Evolutionary conservation across 1,140 invertebrate species (phyloP), one percentile per base, ranked within the genome.

Genomic region (Pantala flavescens): DNA sequence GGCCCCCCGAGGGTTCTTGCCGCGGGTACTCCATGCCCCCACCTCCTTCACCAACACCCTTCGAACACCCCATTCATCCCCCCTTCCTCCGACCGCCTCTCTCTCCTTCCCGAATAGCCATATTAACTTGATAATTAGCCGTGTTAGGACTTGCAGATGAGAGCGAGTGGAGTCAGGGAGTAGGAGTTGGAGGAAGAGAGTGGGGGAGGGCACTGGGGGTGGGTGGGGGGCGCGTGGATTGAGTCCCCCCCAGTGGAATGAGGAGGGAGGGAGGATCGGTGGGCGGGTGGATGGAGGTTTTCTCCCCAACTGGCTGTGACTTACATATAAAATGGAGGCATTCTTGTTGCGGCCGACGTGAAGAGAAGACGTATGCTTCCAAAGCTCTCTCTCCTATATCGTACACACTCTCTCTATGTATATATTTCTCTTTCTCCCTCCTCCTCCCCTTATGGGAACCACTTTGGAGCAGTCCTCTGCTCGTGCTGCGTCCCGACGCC

Each of bases 91-190:
- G 79, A 76, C 36, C 75, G 76, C 73, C 75, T 76, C 81, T 82
- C 81, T 79, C 83, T 84, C 84, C 84, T 85, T 85, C 87, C 86
- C 87, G 86, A 88, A 88, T 87, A 86, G 86, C 89, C 90, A 90
- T 91, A 91, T 91, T 90, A 91, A 91, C 90, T 91, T 91, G 89
- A 91, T 91, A 91, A 91, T 91, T 91, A 91, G 90, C 87, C 90
- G 87, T 89, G 90, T 90, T 91, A 90, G 88, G 90, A 91, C 90
- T 91, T 91, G 90, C 90, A 91, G 90, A 91, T 91, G 90, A 91
- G 90, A 85, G 63, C 75, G 75, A n/a, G 24, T 19, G 71, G 71
- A 71, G 28, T 23, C 70, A 24, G 72, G 24, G 24, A 77, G 43
- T 73, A 28, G 72, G 70, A 14, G 23, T 55, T 21, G 71, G 70